phyloP scores from a whole-genome alignment of 2,888 invertebrate genomes.

The Pecten maximus region DNA sequence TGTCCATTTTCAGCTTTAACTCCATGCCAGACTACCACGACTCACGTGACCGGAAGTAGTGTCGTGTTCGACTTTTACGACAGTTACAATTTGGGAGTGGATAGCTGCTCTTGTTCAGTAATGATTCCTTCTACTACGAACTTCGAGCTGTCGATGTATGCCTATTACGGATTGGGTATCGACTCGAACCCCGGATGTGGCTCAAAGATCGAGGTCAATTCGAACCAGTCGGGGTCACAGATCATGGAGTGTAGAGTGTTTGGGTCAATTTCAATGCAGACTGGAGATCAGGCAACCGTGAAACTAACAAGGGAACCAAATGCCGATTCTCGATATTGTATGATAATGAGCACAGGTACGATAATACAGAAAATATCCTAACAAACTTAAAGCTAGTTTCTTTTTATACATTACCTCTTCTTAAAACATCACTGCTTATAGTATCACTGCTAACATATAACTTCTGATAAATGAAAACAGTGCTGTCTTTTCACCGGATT shows the following conservation, averaged over 20 bases:
- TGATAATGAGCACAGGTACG: neutral
- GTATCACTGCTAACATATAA: too few species aligned
- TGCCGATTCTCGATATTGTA: neutral
- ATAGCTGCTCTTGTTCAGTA: neutral
- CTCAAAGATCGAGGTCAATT: neutral
- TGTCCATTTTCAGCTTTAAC: neutral
- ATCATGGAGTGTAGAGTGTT: neutral
- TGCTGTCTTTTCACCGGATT: too few species aligned
- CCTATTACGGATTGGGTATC: neutral
- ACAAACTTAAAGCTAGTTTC: too few species aligned
- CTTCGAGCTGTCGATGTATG: neutral
- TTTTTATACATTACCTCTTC: too few species aligned
- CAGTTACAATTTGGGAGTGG: neutral
- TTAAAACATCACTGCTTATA: too few species aligned
- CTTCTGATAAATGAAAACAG: too few species aligned
- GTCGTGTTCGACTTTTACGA: conserved; percentile 12
- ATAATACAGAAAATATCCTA: too few species aligned
- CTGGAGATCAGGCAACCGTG: neutral
- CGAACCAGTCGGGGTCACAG: neutral
- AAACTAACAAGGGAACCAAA: neutral
- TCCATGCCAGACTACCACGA: neutral
- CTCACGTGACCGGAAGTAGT: conserved; percentile 4
- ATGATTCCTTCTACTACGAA: neutral
- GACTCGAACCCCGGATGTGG: neutral
- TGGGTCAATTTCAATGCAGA: neutral